phyloP scores from a whole-genome alignment of 1,140 invertebrate genomes.

The Drosophila yakuba region DNA sequence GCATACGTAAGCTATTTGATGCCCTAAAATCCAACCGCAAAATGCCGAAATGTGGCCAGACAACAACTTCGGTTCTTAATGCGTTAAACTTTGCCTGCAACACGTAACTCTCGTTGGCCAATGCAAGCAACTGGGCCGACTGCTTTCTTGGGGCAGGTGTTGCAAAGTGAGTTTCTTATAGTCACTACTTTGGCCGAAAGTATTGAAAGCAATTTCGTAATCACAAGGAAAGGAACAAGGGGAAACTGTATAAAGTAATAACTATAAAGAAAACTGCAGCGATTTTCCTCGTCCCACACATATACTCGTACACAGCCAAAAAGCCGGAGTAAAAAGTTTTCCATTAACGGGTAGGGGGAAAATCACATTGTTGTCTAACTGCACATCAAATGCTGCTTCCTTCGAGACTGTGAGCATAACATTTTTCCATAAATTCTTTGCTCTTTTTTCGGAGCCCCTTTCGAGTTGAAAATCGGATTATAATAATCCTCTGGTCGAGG shows the following conservation, averaged over 20 bases:
- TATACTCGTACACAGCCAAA: conserved; percentile 20
- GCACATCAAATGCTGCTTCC: conserved; percentile 45
- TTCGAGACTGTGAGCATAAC: conserved; percentile 4
- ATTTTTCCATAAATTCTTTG: conserved; percentile 47
- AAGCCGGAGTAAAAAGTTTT: conserved; percentile 50
- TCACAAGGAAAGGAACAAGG: conserved; percentile 57
- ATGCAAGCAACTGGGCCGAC: conserved; percentile 49
- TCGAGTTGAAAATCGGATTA: conserved; percentile 75
- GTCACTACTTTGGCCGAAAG: conserved; percentile 48
- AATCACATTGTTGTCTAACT: conserved; percentile 52
- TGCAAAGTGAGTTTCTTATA: conserved; percentile 61
- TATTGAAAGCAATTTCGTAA: conserved; percentile 81
- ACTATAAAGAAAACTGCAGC: conserved; percentile 76
- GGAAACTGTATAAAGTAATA: conserved; percentile 76
- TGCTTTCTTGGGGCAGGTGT: conserved; percentile 52
- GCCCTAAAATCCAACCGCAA: conserved; percentile 3
- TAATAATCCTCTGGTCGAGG: conserved; percentile 61
- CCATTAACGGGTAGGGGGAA: conserved; percentile 36
- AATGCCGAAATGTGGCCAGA: conserved; percentile 22
- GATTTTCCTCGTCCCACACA: conserved; percentile 43
- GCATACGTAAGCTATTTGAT: background rate
- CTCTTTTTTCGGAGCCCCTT: conserved; percentile 28
- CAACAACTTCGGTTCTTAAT: conserved; percentile 71
- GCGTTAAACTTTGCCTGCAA: conserved; percentile 79
- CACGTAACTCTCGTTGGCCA: conserved; percentile 70